Conservation (phyloP, 2,888 invertebrate genomes). For the Dynastes tityus region DNA sequence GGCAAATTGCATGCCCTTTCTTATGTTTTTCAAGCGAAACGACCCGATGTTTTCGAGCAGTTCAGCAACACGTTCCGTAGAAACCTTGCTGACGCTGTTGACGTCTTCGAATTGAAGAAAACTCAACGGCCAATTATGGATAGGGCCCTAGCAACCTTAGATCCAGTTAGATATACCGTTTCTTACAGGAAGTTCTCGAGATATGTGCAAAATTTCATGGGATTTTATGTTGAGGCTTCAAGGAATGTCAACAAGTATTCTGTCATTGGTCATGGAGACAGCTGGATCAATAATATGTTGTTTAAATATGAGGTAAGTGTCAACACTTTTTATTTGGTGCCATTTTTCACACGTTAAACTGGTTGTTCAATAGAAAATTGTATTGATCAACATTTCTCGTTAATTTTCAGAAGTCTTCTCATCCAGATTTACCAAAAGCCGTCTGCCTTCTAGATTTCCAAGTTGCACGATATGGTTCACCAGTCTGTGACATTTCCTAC, state of each 20-base stretch:
- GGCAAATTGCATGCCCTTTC: slow-evolving; percentile 62
- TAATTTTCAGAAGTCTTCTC: slow-evolving; percentile 35
- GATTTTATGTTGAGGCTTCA: neutral
- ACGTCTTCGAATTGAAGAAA: neutral
- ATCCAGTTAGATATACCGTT: slow-evolving; percentile 24
- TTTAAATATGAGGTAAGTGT: slow-evolving; percentile 57
- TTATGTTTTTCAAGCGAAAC: slow-evolving; percentile 59
- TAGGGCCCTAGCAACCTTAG: slow-evolving; percentile 22
- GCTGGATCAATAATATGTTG: slow-evolving; percentile 60
- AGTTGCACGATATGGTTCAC: slow-evolving; percentile 57
- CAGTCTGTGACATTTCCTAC: slow-evolving; percentile 62
- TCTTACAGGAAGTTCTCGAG: slow-evolving; percentile 30
- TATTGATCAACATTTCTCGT: slow-evolving; percentile 7
- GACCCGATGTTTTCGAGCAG: slow-evolving; percentile 52
- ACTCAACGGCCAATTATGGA: slow-evolving; percentile 13
- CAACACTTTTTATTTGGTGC: too few species aligned
- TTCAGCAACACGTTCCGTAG: neutral
- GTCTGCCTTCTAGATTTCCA: slow-evolving; percentile 62
- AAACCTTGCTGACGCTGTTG: neutral
- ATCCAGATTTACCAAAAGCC: slow-evolving; percentile 53
- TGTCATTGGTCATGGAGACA: slow-evolving; percentile 61
- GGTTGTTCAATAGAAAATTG: neutral
- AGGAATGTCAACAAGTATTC: slow-evolving; percentile 48
- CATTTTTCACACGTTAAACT: too few species aligned
- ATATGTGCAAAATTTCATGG: slow-evolving; percentile 35